phyloP scores from a whole-genome alignment of 37 sponge, comb jelly and placozoan species.

The Aphrocallistes beatrix region DNA sequence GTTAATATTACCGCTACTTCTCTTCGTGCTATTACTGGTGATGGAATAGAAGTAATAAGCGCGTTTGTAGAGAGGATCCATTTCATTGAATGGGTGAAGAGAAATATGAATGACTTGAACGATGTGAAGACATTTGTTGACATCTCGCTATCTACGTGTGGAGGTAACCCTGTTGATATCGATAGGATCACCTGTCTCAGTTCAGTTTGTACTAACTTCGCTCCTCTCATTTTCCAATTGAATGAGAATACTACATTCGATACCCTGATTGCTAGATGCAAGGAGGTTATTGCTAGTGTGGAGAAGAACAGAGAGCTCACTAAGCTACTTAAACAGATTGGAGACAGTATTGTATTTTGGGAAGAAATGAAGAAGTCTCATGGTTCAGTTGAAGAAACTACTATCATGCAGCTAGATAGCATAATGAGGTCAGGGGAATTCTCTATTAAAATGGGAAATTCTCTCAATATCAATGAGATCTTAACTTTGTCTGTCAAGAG shows the following conservation, averaged over 20 bases:
- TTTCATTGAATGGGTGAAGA: background rate
- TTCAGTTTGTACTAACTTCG: conserved; percentile 2
- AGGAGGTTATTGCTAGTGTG: background rate
- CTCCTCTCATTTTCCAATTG: background rate
- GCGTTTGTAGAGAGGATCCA: background rate
- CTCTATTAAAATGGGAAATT: background rate
- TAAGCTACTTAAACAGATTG: background rate
- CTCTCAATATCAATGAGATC: background rate
- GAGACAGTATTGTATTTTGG: background rate
- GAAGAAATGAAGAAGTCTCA: background rate
- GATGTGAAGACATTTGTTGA: background rate
- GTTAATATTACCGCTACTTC: background rate
- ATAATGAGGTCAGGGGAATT: background rate
- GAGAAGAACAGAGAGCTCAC: background rate
- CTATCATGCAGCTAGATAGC: background rate
- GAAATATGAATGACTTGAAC: background rate
- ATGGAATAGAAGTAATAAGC: background rate
- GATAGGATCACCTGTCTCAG: conserved; percentile 12
- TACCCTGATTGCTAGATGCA: background rate
- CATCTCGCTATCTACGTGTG: background rate
- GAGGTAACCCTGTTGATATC: background rate
- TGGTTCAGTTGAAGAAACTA: conserved; percentile 9
- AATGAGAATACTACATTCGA: background rate
- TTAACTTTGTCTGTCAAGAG: background rate
- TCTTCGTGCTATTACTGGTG: background rate